Evolutionary conservation across 2,113 vertebrate species (phyloP).

Genomic region (Xenopus laevis): DNA sequence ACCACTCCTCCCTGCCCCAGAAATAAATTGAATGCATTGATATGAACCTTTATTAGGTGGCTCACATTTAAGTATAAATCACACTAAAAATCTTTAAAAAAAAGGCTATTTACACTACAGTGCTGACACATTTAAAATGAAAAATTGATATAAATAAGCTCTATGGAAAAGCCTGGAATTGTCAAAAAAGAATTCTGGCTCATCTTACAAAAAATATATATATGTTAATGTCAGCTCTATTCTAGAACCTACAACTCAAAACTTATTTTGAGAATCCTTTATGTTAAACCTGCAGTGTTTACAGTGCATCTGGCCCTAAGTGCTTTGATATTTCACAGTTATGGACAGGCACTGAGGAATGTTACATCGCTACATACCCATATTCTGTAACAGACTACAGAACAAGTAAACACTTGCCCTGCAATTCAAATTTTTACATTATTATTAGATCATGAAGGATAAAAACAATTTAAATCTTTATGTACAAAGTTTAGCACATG

Average conservation of each 20-base stretch:
- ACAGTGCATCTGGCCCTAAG: slow-evolving; percentile 82
- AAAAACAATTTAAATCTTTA: slow-evolving; percentile 72
- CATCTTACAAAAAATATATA: slow-evolving; percentile 89
- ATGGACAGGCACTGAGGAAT: slow-evolving; percentile 97
- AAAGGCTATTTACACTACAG: slow-evolving; percentile 93
- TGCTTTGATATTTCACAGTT: slow-evolving; percentile 89
- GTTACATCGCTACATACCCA: slow-evolving; percentile 88
- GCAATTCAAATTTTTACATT: slow-evolving; percentile 69
- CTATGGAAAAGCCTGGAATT: slow-evolving; percentile 86
- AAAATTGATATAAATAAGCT: slow-evolving; percentile 92
- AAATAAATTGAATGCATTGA: slow-evolving; percentile 68
- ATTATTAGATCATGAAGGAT: slow-evolving; percentile 67
- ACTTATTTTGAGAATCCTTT: slow-evolving; percentile 79
- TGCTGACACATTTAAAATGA: slow-evolving; percentile 88
- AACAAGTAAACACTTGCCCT: slow-evolving; percentile 66
- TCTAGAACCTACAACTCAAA: slow-evolving; percentile 84
- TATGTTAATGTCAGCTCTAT: slow-evolving; percentile 84
- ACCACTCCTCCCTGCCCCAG: neutral
- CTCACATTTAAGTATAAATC: slow-evolving; percentile 97
- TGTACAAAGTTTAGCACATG: slow-evolving; percentile 83
- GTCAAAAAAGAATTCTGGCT: slow-evolving; percentile 84
- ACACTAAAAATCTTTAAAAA: slow-evolving; percentile 90
- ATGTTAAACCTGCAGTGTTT: slow-evolving; percentile 79
- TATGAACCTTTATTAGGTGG: slow-evolving; percentile 93
- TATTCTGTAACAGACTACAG: slow-evolving; percentile 72